Evolutionary conservation across 2,113 vertebrate species (phyloP).

Genomic region (Tautogolabrus adspersus): DNA sequence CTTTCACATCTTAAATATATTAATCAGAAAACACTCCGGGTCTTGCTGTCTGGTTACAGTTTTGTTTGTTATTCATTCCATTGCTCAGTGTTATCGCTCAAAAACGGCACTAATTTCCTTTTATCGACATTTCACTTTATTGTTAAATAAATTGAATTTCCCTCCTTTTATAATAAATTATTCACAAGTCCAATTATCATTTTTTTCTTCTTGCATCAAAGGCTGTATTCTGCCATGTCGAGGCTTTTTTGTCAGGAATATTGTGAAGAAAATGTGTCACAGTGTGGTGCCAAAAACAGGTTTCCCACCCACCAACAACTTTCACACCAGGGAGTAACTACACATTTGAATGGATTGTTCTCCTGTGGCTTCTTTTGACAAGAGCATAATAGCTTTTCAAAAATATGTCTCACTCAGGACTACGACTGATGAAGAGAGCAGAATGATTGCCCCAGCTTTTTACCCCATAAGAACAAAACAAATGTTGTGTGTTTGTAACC

Average conservation of each 20-base stretch:
- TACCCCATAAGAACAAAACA: background rate
- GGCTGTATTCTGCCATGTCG: background rate
- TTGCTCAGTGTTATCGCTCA: too few relatives aligned
- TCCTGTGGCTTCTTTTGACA: background rate
- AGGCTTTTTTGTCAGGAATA: background rate
- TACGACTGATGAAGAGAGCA: background rate
- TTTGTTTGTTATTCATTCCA: too few relatives aligned
- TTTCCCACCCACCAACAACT: background rate
- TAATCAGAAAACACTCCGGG: too few relatives aligned
- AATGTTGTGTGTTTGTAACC: background rate
- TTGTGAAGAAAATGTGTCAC: background rate
- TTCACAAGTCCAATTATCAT: too few relatives aligned
- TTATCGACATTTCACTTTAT: too few relatives aligned
- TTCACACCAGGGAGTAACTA: background rate
- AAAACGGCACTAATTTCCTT: too few relatives aligned
- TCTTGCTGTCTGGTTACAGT: too few relatives aligned
- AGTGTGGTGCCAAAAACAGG: background rate
- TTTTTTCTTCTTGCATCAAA: background rate
- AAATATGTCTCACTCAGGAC: background rate
- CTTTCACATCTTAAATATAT: too few relatives aligned
- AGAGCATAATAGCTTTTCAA: background rate
- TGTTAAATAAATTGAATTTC: too few relatives aligned
- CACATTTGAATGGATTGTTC: background rate
- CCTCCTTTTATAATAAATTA: too few relatives aligned
- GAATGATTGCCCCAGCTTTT: background rate